Evolutionary conservation across 2,797 vertebrate species (phyloP).

Genomic region (Pitangus sulphuratus): DNA sequence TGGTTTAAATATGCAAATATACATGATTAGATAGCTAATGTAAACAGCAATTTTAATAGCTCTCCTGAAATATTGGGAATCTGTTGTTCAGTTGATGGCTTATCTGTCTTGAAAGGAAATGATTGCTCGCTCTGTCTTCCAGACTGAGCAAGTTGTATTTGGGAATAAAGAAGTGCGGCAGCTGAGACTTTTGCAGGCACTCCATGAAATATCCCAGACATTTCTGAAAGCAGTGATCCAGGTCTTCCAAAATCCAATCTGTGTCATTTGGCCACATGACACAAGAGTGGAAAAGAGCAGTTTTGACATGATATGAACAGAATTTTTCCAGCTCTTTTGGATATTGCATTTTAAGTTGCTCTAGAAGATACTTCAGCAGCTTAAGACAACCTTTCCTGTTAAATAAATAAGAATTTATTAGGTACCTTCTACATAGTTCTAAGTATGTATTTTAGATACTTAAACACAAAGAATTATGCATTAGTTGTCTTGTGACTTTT

Average conservation of each 20-base stretch:
- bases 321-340: constrained; percentile 59
- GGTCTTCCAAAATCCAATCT: constrained; percentile 44
- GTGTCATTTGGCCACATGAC: constrained; percentile 39
- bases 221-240: constrained; percentile 63
- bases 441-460: neutral
- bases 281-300: constrained; percentile 72
- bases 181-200: constrained; percentile 45
- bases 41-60: neutral
- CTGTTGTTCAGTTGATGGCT: constrained; percentile 56
- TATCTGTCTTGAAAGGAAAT: constrained; percentile 68
- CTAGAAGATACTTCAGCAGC: constrained; percentile 77
- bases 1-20: neutral
- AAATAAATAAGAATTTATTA: constrained; percentile 9
- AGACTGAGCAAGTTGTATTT: constrained; percentile 65
- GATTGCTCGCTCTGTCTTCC: constrained; percentile 42
- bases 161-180: constrained; percentile 78
- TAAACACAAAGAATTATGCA: neutral
- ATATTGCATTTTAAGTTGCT: constrained; percentile 69
- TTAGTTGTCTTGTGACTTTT: neutral
- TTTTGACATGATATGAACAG: constrained; percentile 77
- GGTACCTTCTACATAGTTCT: neutral
- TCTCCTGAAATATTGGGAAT: constrained; percentile 71
- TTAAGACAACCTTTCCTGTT: constrained; percentile 80
- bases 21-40: neutral
- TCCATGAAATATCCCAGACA: constrained; percentile 61